Percentiles rank a stretch among this genome's conserved stretches.
Evolutionary conservation across 2,888 invertebrate genomes (phyloP).

Genomic region (Polymixis flavicincta): DNA sequence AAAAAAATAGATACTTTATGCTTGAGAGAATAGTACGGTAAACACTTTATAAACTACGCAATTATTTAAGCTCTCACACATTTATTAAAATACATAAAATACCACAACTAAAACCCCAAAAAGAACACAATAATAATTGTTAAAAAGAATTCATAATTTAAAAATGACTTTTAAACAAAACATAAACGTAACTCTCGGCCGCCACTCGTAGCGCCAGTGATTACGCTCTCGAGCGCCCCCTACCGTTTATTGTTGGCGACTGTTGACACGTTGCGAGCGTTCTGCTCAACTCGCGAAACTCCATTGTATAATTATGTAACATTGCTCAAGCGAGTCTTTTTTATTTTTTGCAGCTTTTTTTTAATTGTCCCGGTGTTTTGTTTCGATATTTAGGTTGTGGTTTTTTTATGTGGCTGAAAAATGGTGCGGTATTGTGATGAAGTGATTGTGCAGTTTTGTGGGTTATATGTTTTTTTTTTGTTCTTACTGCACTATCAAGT

Average conservation of each 20-base stretch:
- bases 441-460: slow-evolving; percentile 6
- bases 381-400: slow-evolving; percentile 65
- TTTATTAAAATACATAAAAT: background rate
- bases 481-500: slow-evolving; percentile 5
- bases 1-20: background rate
- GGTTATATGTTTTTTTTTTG: background rate
- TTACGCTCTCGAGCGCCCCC: slow-evolving; percentile 66
- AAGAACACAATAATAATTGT: background rate
- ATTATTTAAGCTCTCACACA: background rate
- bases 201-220: slow-evolving; percentile 58
- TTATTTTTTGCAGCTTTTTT: slow-evolving; percentile 60
- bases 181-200: slow-evolving; percentile 42
- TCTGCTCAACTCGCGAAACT: slow-evolving; percentile 56
- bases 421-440: slow-evolving; percentile 32
- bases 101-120: background rate
- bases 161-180: slow-evolving; percentile 54
- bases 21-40: background rate
- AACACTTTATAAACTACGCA: no score
- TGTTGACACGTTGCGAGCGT: slow-evolving; percentile 67
- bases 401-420: slow-evolving; percentile 30
- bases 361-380: slow-evolving; percentile 62
- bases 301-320: slow-evolving; percentile 68
- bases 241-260: slow-evolving; percentile 64
- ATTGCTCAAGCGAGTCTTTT: slow-evolving; percentile 62
- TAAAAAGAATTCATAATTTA: slow-evolving; percentile 32